Percentiles rank a stretch among this genome's conserved stretches.
Evolutionary conservation across 2,113 vertebrate genomes (phyloP).

Genomic region (Monopterus albus): DNA sequence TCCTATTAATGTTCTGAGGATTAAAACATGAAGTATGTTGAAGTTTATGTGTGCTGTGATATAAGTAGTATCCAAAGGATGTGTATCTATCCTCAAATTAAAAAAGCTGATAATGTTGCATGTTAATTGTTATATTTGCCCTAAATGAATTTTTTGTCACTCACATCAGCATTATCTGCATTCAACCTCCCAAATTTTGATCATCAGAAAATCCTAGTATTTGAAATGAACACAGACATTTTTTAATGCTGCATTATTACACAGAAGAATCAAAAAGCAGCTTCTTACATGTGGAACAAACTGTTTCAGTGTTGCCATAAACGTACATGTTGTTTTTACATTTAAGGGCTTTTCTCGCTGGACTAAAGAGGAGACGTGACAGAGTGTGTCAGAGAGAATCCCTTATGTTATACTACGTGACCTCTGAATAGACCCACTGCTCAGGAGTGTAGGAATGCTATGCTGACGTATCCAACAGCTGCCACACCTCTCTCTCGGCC

Average conservation of each 20-base stretch:
- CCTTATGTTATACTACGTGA: slow-evolving; percentile 65
- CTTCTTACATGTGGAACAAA: not conserved
- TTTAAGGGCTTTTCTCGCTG: slow-evolving; percentile 23
- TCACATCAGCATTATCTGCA: not conserved
- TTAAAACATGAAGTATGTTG: too few species aligned
- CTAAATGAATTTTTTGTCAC: not conserved
- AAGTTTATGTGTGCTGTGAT: not conserved
- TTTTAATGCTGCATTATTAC: not conserved
- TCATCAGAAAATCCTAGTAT: not conserved
- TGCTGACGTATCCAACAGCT: slow-evolving; percentile 69
- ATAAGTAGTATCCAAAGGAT: not conserved
- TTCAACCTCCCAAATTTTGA: not conserved
- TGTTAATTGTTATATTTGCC: not conserved
- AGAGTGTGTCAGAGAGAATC: slow-evolving; percentile 47
- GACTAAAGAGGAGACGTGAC: slow-evolving; percentile 23
- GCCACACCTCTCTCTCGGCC: slow-evolving; percentile 48
- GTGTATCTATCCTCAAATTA: not conserved
- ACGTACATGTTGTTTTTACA: not conserved
- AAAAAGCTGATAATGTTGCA: not conserved
- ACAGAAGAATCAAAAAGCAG: slow-evolving; percentile 6
- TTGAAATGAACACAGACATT: not conserved
- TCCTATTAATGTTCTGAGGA: not conserved
- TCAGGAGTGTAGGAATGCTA: slow-evolving; percentile 67
- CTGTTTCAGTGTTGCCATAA: not conserved
- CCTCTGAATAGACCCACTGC: slow-evolving; percentile 75